Percentiles rank a stretch among this genome's conserved stretches.
phyloP scores from a whole-genome alignment of 1,140 invertebrate genomes.

The Phthorimaea operculella region DNA sequence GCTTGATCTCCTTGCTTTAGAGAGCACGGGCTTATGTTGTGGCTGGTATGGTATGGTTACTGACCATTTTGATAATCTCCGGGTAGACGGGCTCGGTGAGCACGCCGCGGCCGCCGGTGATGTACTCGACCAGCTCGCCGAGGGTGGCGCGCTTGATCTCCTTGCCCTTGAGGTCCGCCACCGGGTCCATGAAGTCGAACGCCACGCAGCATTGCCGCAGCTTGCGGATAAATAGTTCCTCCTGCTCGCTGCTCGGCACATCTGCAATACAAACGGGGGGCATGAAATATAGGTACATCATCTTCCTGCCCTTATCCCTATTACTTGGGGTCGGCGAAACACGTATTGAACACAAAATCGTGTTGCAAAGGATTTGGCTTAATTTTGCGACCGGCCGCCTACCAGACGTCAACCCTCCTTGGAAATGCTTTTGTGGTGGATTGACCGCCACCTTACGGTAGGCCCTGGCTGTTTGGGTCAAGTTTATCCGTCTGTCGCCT shows the following conservation, averaged over 20 bases:
- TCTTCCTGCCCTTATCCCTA: too few relatives aligned
- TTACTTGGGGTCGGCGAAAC: too few relatives aligned
- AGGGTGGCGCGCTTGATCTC: constrained; percentile 98
- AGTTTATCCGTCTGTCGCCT: too few relatives aligned
- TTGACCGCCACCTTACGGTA: too few relatives aligned
- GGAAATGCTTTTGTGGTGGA: too few relatives aligned
- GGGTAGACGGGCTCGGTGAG: constrained; percentile 97
- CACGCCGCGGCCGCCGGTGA: constrained; percentile 92
- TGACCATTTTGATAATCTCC: constrained; percentile 97
- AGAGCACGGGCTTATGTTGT: constrained; percentile 43
- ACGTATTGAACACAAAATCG: too few relatives aligned
- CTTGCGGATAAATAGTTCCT: constrained; percentile 97
- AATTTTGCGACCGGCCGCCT: too few relatives aligned
- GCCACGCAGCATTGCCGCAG: constrained; percentile 98
- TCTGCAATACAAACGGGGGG: constrained; percentile 73
- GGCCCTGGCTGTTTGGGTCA: too few relatives aligned
- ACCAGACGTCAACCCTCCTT: too few relatives aligned
- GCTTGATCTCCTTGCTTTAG: constrained; percentile 99
- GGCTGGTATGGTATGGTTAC: neutral
- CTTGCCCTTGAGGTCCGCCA: constrained; percentile 97
- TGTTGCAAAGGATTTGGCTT: too few relatives aligned
- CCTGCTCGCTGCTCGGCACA: constrained; percentile 92
- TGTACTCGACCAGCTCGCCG: constrained; percentile 98
- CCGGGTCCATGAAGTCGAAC: constrained; percentile 99
- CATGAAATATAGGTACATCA: neutral